phyloP scores from a whole-genome alignment of 2,888 invertebrate genomes.

The Schizotus pectinicornis region DNA sequence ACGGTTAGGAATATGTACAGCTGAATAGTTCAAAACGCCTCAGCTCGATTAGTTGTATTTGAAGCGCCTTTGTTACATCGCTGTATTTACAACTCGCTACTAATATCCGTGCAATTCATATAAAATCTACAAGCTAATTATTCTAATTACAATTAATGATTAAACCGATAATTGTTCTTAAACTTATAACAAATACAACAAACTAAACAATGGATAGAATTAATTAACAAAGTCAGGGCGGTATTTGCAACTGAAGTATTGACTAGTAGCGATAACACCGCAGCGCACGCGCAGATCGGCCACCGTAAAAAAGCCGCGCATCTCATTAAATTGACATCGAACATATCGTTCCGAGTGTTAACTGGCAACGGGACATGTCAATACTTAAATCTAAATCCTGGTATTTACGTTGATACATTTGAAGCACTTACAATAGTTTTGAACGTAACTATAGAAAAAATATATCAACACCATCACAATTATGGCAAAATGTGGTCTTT shows the following conservation, averaged over 20 bases:
- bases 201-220: constrained; percentile 13
- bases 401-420: constrained; percentile 28
- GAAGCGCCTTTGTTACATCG: too few species aligned
- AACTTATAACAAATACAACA: constrained; percentile 16
- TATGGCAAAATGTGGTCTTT: constrained; percentile 30
- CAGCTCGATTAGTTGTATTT: too few species aligned
- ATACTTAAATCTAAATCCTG: constrained; percentile 13
- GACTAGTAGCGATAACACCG: too few species aligned
- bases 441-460: constrained; percentile 30
- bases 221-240: constrained; percentile 10
- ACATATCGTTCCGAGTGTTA: constrained; percentile 6
- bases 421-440: constrained; percentile 26
- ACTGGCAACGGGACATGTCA: constrained; percentile 1
- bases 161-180: too few species aligned
- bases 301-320: constrained; percentile 4
- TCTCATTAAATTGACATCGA: constrained; percentile 26
- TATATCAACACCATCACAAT: constrained; percentile 31
- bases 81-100: too few species aligned
- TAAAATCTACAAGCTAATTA: too few species aligned
- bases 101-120: too few species aligned
- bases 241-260: constrained; percentile 11
- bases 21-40: too few species aligned
- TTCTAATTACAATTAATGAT: too few species aligned
- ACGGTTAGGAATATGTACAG: too few species aligned
- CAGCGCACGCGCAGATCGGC: neutral